Evolutionary conservation across 2,113 vertebrate genomes (phyloP).

Genomic region (Forbesichthys agassizii): DNA sequence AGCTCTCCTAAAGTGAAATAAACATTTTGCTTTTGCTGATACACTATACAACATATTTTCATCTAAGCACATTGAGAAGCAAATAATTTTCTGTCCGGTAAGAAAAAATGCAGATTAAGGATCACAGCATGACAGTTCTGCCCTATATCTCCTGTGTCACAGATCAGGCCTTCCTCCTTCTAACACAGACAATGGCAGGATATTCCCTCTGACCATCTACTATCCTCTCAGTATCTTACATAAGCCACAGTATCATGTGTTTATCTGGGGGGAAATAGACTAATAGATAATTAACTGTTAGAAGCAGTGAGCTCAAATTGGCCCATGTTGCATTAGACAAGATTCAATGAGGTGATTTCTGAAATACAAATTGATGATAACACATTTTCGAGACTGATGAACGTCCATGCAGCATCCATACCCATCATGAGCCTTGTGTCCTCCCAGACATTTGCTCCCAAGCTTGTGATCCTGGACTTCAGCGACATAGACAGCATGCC

Average conservation of each 20-base stretch:
- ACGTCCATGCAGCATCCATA: constrained; percentile 16
- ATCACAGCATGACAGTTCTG: neutral
- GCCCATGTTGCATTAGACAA: no score
- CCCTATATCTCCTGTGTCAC: constrained; percentile 25
- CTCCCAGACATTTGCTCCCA: constrained; percentile 89
- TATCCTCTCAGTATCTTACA: constrained; percentile 50
- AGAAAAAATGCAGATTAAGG: neutral
- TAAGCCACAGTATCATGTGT: constrained; percentile 24
- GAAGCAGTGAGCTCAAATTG: neutral
- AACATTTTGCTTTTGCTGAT: neutral
- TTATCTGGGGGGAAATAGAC: neutral
- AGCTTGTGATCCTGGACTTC: constrained; percentile 90
- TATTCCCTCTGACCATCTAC: constrained; percentile 64
- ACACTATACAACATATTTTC: constrained; percentile 15
- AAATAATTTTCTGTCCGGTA: neutral
- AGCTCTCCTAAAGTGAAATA: constrained; percentile 1
- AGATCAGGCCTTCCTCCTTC: constrained; percentile 58
- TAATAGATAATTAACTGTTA: constrained; percentile 1
- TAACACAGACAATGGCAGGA: constrained; percentile 73
- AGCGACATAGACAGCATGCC: constrained; percentile 85
- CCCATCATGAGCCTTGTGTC: constrained; percentile 31
- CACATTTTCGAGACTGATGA: neutral
- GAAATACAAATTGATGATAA: no score
- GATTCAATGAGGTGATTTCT: no score
- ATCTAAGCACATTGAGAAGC: neutral